Conservation (phyloP, 2,797 vertebrate species). For the Naso thynnoides region DNA sequence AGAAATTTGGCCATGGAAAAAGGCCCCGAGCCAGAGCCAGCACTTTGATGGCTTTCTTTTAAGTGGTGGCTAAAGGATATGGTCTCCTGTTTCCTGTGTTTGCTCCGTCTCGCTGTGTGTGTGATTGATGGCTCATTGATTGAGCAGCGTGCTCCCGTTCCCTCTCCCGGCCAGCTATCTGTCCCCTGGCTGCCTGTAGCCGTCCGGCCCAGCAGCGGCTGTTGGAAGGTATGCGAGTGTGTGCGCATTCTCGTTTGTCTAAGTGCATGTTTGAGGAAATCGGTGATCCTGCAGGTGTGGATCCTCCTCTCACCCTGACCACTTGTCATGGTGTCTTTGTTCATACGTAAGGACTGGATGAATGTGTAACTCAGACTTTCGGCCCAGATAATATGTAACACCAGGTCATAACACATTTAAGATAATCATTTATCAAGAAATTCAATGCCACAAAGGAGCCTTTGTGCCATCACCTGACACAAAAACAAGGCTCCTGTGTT, state of each 20-base stretch:
- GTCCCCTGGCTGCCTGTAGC: constrained; percentile 64
- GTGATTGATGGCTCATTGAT: constrained; percentile 78
- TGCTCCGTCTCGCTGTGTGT: constrained; percentile 59
- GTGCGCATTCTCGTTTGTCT: constrained; percentile 57
- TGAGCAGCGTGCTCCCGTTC: constrained; percentile 71
- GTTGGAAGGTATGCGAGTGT: constrained; percentile 48
- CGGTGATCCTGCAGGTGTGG: constrained; percentile 66
- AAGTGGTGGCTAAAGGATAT: constrained; percentile 79
- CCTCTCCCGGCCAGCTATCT: constrained; percentile 65
- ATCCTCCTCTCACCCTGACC: constrained; percentile 30
- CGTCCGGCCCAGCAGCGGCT: constrained; percentile 52
- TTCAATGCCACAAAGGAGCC: constrained; percentile 15
- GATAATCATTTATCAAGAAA: constrained; percentile 26
- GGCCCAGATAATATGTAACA: constrained; percentile 49
- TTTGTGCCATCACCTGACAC: constrained; percentile 26
- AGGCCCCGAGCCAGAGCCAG: constrained; percentile 66
- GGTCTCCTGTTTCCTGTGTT: constrained; percentile 77
- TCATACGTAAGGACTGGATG: constrained; percentile 4
- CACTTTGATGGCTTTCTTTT: constrained; percentile 78
- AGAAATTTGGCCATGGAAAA: constrained; percentile 72
- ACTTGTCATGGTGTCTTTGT: constrained; percentile 32
- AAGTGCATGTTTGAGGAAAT: constrained; percentile 60
- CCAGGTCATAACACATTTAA: constrained; percentile 29
- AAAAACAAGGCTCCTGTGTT: constrained; percentile 30
- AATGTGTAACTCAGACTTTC: no score